Conservation (phyloP, 2,113 vertebrate genomes). For the Notarius quadriscutis region DNA sequence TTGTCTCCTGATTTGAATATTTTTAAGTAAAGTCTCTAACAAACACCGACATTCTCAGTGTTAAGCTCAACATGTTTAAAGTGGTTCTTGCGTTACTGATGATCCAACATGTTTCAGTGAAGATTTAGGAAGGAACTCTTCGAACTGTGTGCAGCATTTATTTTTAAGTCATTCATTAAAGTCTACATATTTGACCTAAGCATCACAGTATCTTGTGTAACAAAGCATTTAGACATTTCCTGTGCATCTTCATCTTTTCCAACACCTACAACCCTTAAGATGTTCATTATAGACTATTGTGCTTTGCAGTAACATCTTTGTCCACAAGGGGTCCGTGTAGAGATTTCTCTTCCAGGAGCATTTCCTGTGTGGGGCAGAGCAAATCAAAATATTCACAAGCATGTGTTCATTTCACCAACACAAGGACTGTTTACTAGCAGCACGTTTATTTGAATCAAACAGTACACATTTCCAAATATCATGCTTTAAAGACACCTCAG, state of each 20-base stretch:
- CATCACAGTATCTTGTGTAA: background rate
- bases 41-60: background rate
- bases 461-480: conserved; percentile 71
- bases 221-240: background rate
- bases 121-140: background rate
- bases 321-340: conserved; percentile 70
- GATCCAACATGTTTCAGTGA: background rate
- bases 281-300: background rate
- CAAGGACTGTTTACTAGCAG: conserved; percentile 56
- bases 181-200: background rate
- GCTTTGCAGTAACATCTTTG: conserved; percentile 29
- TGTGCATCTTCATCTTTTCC: background rate
- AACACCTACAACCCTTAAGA: background rate
- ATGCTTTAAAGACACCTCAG: conserved; percentile 69
- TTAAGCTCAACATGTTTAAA: background rate
- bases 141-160: background rate
- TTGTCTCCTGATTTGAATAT: background rate
- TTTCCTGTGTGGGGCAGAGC: background rate
- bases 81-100: background rate
- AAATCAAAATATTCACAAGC: conserved; percentile 23
- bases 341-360: conserved; percentile 20
- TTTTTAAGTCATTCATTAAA: background rate
- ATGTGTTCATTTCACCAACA: conserved; percentile 2
- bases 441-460: conserved; percentile 74
- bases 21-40: background rate